A percentile compares a stretch with the other conserved stretches of the same genome.
phyloP scores from a whole-genome alignment of 2,113 vertebrate species.

The Enhydra lutris region DNA sequence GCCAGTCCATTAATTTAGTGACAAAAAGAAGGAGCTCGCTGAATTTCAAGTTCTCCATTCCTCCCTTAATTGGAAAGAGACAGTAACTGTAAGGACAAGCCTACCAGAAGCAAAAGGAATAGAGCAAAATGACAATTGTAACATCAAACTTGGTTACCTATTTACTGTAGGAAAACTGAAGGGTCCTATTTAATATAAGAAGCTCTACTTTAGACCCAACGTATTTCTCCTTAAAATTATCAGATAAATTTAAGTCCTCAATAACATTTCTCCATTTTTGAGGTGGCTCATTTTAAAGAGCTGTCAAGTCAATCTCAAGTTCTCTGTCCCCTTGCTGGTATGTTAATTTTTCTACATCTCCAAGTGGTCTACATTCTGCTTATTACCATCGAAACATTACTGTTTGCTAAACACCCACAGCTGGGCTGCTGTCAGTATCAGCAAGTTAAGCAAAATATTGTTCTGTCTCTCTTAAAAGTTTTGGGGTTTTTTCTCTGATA shows the following conservation, averaged over 20 bases:
- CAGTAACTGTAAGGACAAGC: background rate
- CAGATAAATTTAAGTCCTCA: background rate
- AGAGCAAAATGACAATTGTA: background rate
- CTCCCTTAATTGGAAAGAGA: constrained; percentile 41
- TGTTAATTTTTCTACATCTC: background rate
- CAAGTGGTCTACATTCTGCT: background rate
- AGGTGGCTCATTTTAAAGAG: background rate
- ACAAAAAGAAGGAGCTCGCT: background rate
- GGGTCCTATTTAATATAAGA: background rate
- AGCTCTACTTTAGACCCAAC: background rate
- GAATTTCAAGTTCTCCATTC: background rate
- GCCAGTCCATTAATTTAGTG: background rate
- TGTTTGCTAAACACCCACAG: background rate
- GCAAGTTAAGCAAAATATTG: background rate
- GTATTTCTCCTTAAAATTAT: background rate
- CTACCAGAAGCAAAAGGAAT: background rate
- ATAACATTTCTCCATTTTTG: background rate
- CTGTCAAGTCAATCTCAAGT: background rate
- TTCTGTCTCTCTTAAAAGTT: background rate
- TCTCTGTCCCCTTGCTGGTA: background rate
- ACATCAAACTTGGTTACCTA: background rate
- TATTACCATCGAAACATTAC: background rate
- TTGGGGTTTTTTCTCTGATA: background rate
- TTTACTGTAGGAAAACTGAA: background rate
- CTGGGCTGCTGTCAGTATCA: background rate